Base-by-base conservation (phyloP, 53 echinoderm and acorn worm species). In the Temnopleurus reevesii region DNA sequence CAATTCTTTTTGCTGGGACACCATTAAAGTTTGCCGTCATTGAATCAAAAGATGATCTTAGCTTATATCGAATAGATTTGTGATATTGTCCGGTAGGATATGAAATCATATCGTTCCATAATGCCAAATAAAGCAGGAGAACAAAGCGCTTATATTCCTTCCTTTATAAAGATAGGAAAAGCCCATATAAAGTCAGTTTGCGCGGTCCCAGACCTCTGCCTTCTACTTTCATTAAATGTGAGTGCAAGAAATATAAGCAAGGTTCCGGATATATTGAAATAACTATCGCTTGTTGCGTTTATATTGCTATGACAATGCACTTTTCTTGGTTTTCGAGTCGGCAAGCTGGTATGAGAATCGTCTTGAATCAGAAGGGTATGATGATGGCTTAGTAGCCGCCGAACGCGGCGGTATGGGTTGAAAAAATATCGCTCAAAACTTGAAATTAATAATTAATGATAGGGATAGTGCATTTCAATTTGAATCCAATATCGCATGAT, bases 391-490 rank as follows among this genome's bases (percentile, higher is more conserved):
- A 13, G 43, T 5, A 85, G 85, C 85, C 85, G 85, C 85, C 85
- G 60, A 85, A 85, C 85, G 41, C 36, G 23, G 35, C 43, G 60
- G 61, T 45, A 59, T 60, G 58, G 59, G 85, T 41, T 57, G 85
- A 85, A 60, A 85, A 59, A 58, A 56, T 85, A 57, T 41, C 85
- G 85, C 85, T 43, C 43, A 59, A 61, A 60, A 45, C 49, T 59
- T 44, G 60, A 60, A 60, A 85, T 85, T 85, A 85, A 85, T 85
- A 85, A 85, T 85, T 85, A 85, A 85, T 85, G 60, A 85, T 59
- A 18, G 59, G 46, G 44, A 85, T 85, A 85, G 85, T 85, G 85
- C 85, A 85, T 85, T 85, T 85, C 85, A 85, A 85, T 85, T 85
- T 85, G 49, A 15, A 36, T 45, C 12, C 85, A 44, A 85, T 85